A percentile compares a stretch with the other conserved stretches of the same genome.
Conservation (phyloP, 2,888 invertebrate genomes). For the Cacoxenus indagator region DNA sequence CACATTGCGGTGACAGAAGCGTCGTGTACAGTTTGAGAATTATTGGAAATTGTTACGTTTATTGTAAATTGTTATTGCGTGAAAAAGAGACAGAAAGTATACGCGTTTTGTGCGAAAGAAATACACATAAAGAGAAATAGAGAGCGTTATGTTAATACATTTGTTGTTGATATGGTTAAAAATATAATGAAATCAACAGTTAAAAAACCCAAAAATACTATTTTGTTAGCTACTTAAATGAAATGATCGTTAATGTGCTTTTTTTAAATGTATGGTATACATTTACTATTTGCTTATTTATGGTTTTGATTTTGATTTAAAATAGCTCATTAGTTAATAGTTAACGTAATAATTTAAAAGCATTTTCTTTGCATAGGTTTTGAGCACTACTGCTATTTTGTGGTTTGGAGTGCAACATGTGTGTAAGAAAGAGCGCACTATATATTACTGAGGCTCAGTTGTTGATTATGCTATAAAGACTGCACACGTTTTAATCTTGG, state of each 20-base stretch:
- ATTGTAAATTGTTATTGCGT: conserved; percentile 27
- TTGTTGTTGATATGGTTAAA: neutral
- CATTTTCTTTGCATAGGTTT: conserved; percentile 38
- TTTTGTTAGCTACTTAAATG: neutral
- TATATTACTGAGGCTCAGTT: conserved; percentile 17
- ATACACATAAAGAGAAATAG: conserved; percentile 18
- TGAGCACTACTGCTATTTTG: conserved; percentile 44
- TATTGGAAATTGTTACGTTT: conserved; percentile 15
- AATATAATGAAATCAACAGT: conserved; percentile 29
- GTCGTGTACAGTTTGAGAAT: neutral
- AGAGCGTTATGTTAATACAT: conserved; percentile 18
- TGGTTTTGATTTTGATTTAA: conserved; percentile 40
- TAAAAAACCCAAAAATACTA: conserved; percentile 11
- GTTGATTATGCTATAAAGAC: conserved; percentile 25
- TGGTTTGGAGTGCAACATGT: conserved; percentile 46
- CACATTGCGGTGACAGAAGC: conserved; percentile 2
- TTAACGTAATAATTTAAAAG: conserved; percentile 47
- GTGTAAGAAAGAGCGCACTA: conserved; percentile 48
- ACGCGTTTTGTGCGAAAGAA: conserved; percentile 22
- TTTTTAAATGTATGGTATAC: conserved; percentile 51
- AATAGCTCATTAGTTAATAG: conserved; percentile 31
- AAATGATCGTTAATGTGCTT: neutral
- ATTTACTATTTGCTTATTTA: conserved; percentile 54
- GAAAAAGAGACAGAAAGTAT: conserved; percentile 41
- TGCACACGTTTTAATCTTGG: conserved; percentile 36